Evolutionary conservation across 1,140 invertebrate species (phyloP).

Genomic region (Leptinotarsa undecemlineata): DNA sequence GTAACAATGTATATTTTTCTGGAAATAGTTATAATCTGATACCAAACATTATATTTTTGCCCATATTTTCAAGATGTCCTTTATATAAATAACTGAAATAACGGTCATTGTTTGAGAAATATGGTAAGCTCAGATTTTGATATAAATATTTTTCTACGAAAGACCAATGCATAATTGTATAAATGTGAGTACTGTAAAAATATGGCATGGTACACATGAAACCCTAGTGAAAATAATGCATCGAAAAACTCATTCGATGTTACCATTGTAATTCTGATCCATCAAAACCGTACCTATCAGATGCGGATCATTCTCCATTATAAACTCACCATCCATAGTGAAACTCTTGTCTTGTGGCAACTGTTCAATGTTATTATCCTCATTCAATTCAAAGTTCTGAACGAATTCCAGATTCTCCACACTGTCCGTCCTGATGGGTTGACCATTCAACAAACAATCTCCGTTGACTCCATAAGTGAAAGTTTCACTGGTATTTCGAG

Average conservation of each 20-base stretch:
- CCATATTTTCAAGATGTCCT: too few relatives aligned
- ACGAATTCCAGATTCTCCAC: constrained; percentile 32
- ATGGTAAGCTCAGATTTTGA: too few relatives aligned
- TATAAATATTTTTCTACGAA: too few relatives aligned
- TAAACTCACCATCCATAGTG: constrained; percentile 39
- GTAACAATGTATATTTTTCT: too few relatives aligned
- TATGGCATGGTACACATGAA: constrained; percentile 4
- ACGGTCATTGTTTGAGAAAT: too few relatives aligned
- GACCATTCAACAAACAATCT: constrained; percentile 53
- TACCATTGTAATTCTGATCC: constrained; percentile 38
- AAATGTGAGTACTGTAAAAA: not conserved
- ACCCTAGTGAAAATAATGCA: not conserved
- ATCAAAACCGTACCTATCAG: constrained; percentile 46
- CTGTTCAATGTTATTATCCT: constrained; percentile 39
- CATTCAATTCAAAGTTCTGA: constrained; percentile 38
- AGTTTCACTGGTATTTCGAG: constrained; percentile 58
- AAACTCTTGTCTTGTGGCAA: constrained; percentile 33
- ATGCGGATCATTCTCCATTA: constrained; percentile 37
- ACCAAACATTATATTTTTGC: too few relatives aligned
- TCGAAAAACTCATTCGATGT: constrained; percentile 34
- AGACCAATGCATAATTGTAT: too few relatives aligned
- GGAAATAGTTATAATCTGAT: too few relatives aligned
- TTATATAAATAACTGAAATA: too few relatives aligned
- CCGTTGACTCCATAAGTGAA: constrained; percentile 62
- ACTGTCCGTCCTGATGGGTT: constrained; percentile 47